These are phyloP conservation scores for Xenus cinereus DNA, from an alignment of 2,113 vertebrate genomes.

Conservation along the genomic window DNA sequence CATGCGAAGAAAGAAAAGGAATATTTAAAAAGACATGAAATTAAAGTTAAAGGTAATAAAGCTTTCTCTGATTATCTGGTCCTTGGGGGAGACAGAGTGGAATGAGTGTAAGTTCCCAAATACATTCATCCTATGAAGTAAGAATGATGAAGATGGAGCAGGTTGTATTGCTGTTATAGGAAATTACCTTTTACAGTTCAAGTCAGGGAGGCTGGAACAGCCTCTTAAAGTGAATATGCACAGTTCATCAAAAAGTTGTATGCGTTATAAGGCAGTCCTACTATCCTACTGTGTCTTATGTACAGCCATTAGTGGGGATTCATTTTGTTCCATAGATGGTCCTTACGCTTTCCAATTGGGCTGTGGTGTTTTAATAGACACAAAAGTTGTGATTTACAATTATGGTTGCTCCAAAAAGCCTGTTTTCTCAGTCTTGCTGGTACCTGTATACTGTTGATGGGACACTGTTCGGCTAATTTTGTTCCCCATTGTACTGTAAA, in stretches of 20 bases:
- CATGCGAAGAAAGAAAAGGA: neutral
- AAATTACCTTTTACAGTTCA: neutral
- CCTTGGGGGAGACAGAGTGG: neutral
- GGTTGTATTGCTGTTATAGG: neutral
- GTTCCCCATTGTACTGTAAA: neutral
- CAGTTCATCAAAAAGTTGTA: neutral
- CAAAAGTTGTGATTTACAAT: neutral
- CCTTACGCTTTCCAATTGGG: neutral
- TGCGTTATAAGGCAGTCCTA: neutral
- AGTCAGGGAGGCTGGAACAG: neutral
- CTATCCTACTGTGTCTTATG: neutral
- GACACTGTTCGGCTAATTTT: neutral
- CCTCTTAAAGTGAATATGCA: neutral
- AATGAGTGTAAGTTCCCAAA: neutral
- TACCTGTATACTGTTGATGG: neutral
- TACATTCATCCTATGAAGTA: neutral
- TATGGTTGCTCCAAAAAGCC: neutral
- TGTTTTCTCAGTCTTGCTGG: neutral
- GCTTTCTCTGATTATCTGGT: neutral
- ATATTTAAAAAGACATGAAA: neutral
- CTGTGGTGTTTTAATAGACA: neutral
- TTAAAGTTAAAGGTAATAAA: neutral
- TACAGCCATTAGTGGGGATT: neutral
- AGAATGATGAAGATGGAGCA: neutral
- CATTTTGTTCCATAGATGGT: neutral